Base-by-base conservation (phyloP, 37 sponge, comb jelly and placozoan genomes). In the Beroe forskalii region DNA sequence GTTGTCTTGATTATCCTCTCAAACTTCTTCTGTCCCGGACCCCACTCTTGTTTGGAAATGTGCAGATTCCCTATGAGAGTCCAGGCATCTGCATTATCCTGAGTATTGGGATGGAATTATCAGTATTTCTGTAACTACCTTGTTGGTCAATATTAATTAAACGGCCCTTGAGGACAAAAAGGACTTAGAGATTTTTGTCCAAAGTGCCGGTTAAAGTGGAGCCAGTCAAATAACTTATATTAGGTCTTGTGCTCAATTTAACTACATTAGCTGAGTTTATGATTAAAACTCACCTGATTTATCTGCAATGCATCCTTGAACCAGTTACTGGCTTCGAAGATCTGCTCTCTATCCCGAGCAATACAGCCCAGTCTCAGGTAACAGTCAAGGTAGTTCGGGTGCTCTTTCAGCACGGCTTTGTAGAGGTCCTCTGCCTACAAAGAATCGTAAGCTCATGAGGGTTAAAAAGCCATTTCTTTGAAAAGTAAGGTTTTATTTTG, bases 1-100 rank as follows among this genome's bases (percentile, higher is more conserved):
- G 89, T 67, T 1, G 94, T 92, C 89, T 95, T 94, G 33, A 97
- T 64, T 40, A 97, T 95, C 23, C 93, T 76, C 63, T 97, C 98
- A 93, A 96, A 97, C 90, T 97, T 97, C 94, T 97, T 97, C 96
- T 97, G 98, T 32, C 95, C 98, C 2, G 98, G 98, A 0, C 98
- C 98, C 95, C 95, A 96, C 86, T 97, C 96, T 42, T 94, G 93
- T 89, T 97, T 97, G 67, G 93, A 91, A 28, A 97, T 83, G 72
- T 97, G 98, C 0, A 97, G 94, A 89, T 97, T 97, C 38, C 96
- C 98, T 91, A 97, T 97, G 20, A 97, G 91, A 40, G 94, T 92
- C 98, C 98, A 97, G 19, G 95, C 93, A 94, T 97, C 98, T 61
- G 96, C 93, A 91, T 96, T 92, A 25, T 96, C 94, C 93, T 95